Base-by-base conservation (phyloP, 1,140 invertebrate genomes). In the Drosophila guanche region DNA sequence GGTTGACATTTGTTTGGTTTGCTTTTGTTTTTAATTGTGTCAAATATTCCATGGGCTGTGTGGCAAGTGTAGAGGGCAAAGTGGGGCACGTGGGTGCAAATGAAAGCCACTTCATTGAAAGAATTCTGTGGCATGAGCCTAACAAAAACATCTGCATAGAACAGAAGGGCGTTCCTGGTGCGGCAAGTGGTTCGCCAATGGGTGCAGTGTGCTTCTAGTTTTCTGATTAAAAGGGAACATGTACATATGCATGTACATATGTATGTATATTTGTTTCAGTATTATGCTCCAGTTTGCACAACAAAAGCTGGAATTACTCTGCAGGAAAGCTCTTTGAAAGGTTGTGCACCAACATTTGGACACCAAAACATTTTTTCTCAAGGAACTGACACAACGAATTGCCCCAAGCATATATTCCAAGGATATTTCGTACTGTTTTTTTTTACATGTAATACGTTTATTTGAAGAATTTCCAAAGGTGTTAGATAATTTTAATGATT, bases 11-110 rank as follows among this genome's bases (percentile, higher is more conserved):
- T 84, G 79, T 80, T 37, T 37, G 33, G 58, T 67, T 52, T 61
- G 58, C 70, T 68, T 85, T 84, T 84, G 80, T 84, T 79, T 85
- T 76, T 85, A 85, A 85, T 84, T 84, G 80, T 85, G 80, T 84
- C 80, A 84, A 85, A 85, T 79, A 71, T 78, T 84, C 52, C 43
- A 53, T 52, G 27, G 41, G 51, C 47, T 33, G 37, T 14, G 47
- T 8, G 50, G 51, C 37, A 37, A 14, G 7, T 33, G 29, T 33
- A 10, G 29, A 33, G 29, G 7, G 23, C 22, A 61, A 81, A 60
- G 67, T 84, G 79, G 66, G 76, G 66, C 43, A 68, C 43, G 63
- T 69, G 68, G 66, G 66, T 69, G 66, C 66, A 69, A 68, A 68
- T 69, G 63, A 68, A 69, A 78, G 75, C 50, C 67, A 70, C 67